These are phyloP conservation scores for Corythornis leucogaster DNA, from an alignment of 2,797 vertebrate genomes.

Conservation along the genomic window DNA sequence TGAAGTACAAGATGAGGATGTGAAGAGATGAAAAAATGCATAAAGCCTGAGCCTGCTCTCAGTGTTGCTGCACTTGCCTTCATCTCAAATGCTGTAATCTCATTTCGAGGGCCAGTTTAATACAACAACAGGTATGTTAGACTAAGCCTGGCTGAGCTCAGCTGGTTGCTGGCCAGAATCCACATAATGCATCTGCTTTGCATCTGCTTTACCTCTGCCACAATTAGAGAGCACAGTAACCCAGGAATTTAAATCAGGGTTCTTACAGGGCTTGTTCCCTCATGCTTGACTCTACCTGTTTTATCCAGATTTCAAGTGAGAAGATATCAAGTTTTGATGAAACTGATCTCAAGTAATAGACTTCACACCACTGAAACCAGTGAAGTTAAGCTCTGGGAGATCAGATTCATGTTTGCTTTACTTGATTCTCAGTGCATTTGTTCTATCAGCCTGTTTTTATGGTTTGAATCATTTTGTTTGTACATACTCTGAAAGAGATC, in stretches of 20 bases:
- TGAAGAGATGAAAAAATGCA: slow-evolving; percentile 5
- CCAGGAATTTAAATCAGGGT: neutral
- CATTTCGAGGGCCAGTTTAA: neutral
- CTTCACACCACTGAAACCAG: neutral
- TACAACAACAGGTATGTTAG: neutral
- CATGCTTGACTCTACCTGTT: neutral
- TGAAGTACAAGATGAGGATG: neutral
- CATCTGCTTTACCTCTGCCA: neutral
- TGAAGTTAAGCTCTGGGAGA: neutral
- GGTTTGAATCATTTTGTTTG: neutral
- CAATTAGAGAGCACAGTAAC: neutral
- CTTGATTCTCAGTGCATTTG: neutral
- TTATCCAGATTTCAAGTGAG: neutral
- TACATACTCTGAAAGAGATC: neutral
- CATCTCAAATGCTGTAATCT: neutral
- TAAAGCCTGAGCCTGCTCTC: neutral
- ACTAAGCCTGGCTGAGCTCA: neutral
- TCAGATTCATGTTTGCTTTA: neutral
- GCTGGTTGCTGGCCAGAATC: neutral
- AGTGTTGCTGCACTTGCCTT: neutral
- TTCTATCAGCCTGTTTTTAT: slow-evolving; percentile 13
- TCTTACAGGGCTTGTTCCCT: neutral
- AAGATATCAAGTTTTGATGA: neutral
- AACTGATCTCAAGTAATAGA: neutral
- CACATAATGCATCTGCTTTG: neutral